phyloP scores from a whole-genome alignment of 2,888 invertebrate species.

The Baccha elongata region DNA sequence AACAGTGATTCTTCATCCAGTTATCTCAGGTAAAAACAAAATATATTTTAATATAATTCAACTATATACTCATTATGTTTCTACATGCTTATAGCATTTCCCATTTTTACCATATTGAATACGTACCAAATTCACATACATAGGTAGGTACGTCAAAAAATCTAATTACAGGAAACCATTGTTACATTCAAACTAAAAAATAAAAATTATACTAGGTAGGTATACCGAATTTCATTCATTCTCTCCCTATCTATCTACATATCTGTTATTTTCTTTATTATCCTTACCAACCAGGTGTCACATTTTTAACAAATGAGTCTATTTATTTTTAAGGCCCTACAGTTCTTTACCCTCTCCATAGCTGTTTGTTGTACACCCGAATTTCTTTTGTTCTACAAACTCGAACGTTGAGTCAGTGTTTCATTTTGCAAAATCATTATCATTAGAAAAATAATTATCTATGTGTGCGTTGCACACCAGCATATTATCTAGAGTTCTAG shows the following conservation, averaged over 20 bases:
- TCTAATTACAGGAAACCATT: neutral
- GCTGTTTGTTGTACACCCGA: conserved; percentile 15
- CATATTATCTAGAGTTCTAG: conserved; percentile 14
- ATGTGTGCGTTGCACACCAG: conserved; percentile 19
- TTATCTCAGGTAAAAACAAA: too few species aligned
- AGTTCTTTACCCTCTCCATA: conserved; percentile 26
- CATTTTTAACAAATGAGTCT: conserved; percentile 65
- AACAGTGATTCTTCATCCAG: too few species aligned
- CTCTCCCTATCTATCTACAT: neutral
- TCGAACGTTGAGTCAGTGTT: conserved; percentile 34
- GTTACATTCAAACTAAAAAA: neutral
- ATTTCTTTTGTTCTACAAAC: conserved; percentile 41
- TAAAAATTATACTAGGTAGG: neutral
- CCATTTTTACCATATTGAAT: neutral
- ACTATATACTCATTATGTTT: too few species aligned
- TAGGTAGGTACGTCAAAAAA: neutral
- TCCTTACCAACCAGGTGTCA: conserved; percentile 61
- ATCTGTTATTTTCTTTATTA: conserved; percentile 2
- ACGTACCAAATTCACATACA: neutral
- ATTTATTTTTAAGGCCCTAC: conserved; percentile 43
- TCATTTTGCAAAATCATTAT: conserved; percentile 63
- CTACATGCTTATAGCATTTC: too few species aligned
- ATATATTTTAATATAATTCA: too few species aligned
- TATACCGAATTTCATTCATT: neutral
- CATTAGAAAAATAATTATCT: conserved; percentile 21